These are phyloP conservation scores for Pantherophis alleghaniensis DNA, from an alignment of 2,797 vertebrate genomes.

Conservation along the genomic window DNA sequence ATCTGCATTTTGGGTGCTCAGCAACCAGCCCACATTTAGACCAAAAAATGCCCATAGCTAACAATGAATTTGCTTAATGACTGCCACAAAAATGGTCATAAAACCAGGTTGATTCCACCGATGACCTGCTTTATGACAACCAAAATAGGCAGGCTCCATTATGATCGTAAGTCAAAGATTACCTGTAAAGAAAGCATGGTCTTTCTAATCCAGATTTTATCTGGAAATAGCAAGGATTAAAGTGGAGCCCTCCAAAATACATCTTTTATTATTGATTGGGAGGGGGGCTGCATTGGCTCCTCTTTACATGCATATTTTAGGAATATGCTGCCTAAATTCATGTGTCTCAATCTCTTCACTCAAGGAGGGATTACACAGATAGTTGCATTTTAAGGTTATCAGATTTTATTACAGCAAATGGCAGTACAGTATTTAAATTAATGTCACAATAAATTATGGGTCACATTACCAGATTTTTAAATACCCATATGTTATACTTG, in stretches of 20 bases:
- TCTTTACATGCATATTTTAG: not conserved
- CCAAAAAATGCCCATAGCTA: not conserved
- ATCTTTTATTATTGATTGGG: not conserved
- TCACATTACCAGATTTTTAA: not conserved
- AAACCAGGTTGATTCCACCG: not conserved
- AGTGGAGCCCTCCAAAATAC: not conserved
- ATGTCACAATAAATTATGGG: not conserved
- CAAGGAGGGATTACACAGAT: not conserved
- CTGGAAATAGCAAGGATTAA: not conserved
- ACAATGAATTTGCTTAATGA: not conserved
- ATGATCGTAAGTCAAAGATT: not conserved
- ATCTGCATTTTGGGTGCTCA: too few relatives aligned
- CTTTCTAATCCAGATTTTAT: not conserved
- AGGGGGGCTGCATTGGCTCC: not conserved
- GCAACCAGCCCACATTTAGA: not conserved
- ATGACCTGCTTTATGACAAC: not conserved
- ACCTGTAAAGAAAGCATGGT: not conserved
- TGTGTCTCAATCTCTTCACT: not conserved
- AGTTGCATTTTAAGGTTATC: not conserved
- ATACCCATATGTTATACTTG: not conserved
- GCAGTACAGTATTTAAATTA: not conserved
- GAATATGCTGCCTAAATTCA: not conserved
- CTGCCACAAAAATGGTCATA: not conserved
- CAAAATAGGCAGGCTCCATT: not conserved
- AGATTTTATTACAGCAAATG: not conserved